A percentile compares a stretch with the other conserved stretches of the same genome.
Evolutionary conservation across 2,888 invertebrate genomes (phyloP).

Genomic region (Eremobia ochroleuca): DNA sequence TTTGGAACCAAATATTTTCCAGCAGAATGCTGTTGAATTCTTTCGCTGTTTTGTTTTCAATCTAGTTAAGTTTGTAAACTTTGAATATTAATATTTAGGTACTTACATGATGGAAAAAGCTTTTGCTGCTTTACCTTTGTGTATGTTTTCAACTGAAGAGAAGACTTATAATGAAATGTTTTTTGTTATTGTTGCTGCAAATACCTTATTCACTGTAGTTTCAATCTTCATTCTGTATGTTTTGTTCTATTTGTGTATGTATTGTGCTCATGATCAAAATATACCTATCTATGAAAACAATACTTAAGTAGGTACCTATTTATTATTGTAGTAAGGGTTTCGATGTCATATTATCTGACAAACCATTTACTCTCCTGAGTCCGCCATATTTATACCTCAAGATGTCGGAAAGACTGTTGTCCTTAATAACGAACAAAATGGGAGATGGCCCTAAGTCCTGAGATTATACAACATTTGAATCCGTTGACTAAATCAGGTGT

Average conservation of each 20-base stretch:
- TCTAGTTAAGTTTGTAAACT: slow-evolving; percentile 18
- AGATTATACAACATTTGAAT: no score
- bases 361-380: no score
- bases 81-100: slow-evolving; percentile 18
- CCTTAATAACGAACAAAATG: no score
- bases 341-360: background rate
- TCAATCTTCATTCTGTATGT: slow-evolving; percentile 1
- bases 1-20: slow-evolving; percentile 40
- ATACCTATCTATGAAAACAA: background rate
- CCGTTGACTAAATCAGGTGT: no score
- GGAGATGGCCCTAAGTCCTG: no score
- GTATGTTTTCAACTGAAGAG: slow-evolving; percentile 5
- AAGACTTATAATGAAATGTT: slow-evolving; percentile 16
- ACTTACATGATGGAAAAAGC: slow-evolving; percentile 1
- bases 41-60: slow-evolving; percentile 16
- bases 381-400: no score
- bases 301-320: background rate
- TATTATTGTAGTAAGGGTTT: background rate
- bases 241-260: background rate
- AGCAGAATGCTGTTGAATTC: slow-evolving; percentile 18
- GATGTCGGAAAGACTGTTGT: no score
- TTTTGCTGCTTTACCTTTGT: slow-evolving; percentile 22
- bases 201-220: slow-evolving; percentile 14
- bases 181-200: slow-evolving; percentile 5
- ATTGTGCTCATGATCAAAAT: background rate